Evolutionary conservation across 2,113 vertebrate genomes (phyloP).

Genomic region (Paracanthobrama guichenoti): DNA sequence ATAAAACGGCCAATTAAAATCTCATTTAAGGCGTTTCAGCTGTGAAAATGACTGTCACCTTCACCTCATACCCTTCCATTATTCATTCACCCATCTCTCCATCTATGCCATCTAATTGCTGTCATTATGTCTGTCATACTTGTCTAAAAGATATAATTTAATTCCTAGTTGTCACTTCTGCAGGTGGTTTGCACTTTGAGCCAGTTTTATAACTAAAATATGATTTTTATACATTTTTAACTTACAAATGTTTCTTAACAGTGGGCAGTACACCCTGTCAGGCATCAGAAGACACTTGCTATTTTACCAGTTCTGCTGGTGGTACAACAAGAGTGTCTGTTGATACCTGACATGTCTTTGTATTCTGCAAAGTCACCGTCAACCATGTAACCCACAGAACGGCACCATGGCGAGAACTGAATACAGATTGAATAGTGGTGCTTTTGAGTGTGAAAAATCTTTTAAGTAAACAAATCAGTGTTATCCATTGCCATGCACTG

Average conservation of each 20-base stretch:
- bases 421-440: not conserved
- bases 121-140: slow-evolving; percentile 29
- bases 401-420: not conserved
- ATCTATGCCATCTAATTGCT: slow-evolving; percentile 16
- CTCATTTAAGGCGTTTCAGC: slow-evolving; percentile 42
- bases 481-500: not conserved
- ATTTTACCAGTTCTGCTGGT: not conserved
- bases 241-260: no score
- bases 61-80: slow-evolving; percentile 41
- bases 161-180: not conserved
- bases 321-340: not conserved
- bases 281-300: not conserved
- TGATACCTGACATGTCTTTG: slow-evolving; percentile 8
- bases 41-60: slow-evolving; percentile 43
- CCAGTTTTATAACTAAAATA: slow-evolving; percentile 1
- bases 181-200: slow-evolving; percentile 18
- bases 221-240: not conserved
- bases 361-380: not conserved
- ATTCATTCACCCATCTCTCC: slow-evolving; percentile 27
- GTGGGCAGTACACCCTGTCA: not conserved
- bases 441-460: not conserved
- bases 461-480: not conserved
- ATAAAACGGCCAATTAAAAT: slow-evolving; percentile 54
- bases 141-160: slow-evolving; percentile 23
- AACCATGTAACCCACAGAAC: not conserved